Evolutionary conservation across 2,888 invertebrate genomes (phyloP).

Genomic region (Smittia aterrima): DNA sequence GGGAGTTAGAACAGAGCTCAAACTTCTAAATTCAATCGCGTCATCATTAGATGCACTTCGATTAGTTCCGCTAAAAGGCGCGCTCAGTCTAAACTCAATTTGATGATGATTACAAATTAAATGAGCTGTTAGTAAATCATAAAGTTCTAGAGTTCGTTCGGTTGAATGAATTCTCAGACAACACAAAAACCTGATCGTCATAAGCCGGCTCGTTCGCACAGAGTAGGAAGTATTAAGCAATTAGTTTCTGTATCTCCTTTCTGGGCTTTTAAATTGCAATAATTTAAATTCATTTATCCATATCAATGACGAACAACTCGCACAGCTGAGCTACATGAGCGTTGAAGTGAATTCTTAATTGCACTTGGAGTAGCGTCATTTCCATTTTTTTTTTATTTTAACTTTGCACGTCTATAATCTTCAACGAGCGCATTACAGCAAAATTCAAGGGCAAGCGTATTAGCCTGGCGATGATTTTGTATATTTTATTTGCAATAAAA

Average conservation of each 20-base stretch:
- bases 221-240: neutral
- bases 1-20: no score
- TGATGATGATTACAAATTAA: conserved; percentile 1
- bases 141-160: neutral
- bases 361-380: neutral
- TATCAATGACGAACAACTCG: neutral
- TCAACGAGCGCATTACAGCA: neutral
- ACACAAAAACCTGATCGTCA: neutral
- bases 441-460: conserved; percentile 32
- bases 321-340: conserved; percentile 14
- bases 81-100: neutral
- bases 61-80: neutral
- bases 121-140: neutral
- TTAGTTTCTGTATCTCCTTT: neutral
- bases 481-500: conserved; percentile 29
- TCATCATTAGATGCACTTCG: neutral
- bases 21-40: no score
- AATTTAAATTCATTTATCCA: neutral
- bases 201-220: neutral
- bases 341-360: conserved; percentile 16
- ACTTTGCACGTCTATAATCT: neutral
- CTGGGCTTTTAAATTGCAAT: conserved; percentile 1
- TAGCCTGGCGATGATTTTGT: neutral
- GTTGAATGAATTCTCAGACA: neutral
- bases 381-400: neutral